These are phyloP conservation scores for Temnothorax ravouxi DNA, from an alignment of 2,888 invertebrate genomes.

Conservation along the genomic window DNA sequence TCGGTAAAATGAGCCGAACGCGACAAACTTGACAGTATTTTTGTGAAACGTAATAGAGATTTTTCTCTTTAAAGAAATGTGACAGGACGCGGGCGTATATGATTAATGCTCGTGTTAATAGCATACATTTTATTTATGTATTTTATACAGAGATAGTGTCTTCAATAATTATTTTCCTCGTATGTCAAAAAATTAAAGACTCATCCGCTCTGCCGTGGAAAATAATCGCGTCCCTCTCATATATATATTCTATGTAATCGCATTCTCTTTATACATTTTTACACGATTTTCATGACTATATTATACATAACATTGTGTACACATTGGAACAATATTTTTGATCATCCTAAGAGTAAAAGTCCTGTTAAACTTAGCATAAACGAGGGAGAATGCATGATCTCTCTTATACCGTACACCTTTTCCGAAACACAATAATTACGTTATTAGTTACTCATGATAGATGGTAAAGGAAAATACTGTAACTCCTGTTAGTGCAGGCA, in stretches of 20 bases:
- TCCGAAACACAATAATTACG: constrained; percentile 25
- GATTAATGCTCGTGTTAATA: constrained; percentile 20
- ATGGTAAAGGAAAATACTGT: constrained; percentile 73
- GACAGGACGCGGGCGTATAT: background rate
- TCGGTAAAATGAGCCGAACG: background rate
- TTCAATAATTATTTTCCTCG: constrained; percentile 28
- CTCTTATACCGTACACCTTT: background rate
- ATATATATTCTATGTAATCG: constrained; percentile 20
- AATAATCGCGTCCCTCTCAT: constrained; percentile 37
- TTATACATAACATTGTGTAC: constrained; percentile 47
- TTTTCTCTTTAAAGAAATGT: background rate
- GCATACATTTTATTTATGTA: constrained; percentile 50
- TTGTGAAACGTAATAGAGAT: constrained; percentile 10
- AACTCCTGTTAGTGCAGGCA: constrained; percentile 75
- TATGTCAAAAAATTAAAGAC: constrained; percentile 34
- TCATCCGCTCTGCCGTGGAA: constrained; percentile 19
- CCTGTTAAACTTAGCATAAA: constrained; percentile 18
- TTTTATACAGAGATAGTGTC: constrained; percentile 53
- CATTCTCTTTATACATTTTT: constrained; percentile 54
- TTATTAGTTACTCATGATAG: background rate
- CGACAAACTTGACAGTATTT: background rate
- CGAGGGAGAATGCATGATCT: background rate
- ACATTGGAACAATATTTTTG: constrained; percentile 39
- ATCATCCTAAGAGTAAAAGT: constrained; percentile 20
- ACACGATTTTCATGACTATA: constrained; percentile 39